Percentiles rank a stretch among this genome's conserved stretches.
Conservation (phyloP, 2,888 invertebrate genomes). For the Ectobius pallidus region DNA sequence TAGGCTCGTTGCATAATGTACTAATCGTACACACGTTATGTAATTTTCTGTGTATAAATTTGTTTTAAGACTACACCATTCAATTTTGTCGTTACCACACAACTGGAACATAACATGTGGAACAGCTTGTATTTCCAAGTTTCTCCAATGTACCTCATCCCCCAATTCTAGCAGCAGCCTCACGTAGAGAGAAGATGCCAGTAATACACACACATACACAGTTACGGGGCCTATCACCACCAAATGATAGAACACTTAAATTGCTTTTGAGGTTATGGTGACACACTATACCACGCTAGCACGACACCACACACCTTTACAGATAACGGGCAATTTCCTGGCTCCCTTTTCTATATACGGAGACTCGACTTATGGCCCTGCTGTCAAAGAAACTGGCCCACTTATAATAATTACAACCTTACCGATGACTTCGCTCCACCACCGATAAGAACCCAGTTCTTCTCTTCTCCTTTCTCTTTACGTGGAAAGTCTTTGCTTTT, state of each 20-base stretch:
- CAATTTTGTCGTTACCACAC: too few species aligned
- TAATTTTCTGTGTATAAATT: too few species aligned
- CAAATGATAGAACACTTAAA: conserved; percentile 34
- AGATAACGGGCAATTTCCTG: conserved; percentile 38
- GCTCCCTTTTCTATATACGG: neutral
- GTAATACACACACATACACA: too few species aligned
- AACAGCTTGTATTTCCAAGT: too few species aligned
- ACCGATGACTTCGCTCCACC: conserved; percentile 8
- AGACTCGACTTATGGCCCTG: neutral
- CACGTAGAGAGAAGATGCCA: too few species aligned
- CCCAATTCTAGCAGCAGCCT: too few species aligned
- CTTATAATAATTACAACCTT: conserved; percentile 32
- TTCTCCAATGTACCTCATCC: too few species aligned
- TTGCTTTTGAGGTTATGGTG: conserved; percentile 28
- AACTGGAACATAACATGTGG: too few species aligned
- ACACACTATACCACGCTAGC: conserved; percentile 1
- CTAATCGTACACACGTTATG: too few species aligned
- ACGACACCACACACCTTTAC: neutral
- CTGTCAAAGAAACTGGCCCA: conserved; percentile 19
- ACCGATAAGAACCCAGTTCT: conserved; percentile 29
- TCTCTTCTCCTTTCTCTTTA: too few species aligned
- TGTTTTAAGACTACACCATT: too few species aligned
- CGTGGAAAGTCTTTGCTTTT: neutral
- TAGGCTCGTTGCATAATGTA: too few species aligned
- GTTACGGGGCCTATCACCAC: conserved; percentile 6